Evolutionary conservation across 2,888 invertebrate species (phyloP), one percentile per base, ranked within the genome.

Genomic region (Hydrotaea cyrtoneurina): DNA sequence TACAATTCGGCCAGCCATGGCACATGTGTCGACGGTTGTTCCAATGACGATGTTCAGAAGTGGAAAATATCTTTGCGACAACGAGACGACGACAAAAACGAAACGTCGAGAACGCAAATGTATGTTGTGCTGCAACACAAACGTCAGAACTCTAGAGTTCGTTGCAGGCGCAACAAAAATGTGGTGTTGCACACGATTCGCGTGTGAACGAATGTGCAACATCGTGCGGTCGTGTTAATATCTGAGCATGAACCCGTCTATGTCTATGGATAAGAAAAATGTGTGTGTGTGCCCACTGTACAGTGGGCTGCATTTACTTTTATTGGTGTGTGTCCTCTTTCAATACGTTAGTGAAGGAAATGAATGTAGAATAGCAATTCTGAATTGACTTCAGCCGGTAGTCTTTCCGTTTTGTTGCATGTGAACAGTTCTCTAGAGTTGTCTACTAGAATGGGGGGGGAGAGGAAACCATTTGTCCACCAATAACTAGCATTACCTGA

Each of bases 31-130:
- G n/a, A n/a, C n/a, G n/a, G n/a, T n/a, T n/a, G n/a, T n/a, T n/a
- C n/a, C n/a, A n/a, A n/a, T n/a, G n/a, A 50, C 62, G 26, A 62
- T 21, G 36, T 31, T n/a, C 31, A 62, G 23, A 36, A 31, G 26
- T 26, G 31, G 31, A 62, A 62, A 62, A 62, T 7, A 31, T 31
- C 31, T 31, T 7, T 7, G 39, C 31, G 62, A 31, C 31, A 62
- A 62, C n/a, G 26, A 31, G 7, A 4, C 7, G 31, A 31, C 2
- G 2, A 11, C 31, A 36, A 62, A 10, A 62, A 62, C 31, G 31
- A 31, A 62, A 62, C 31, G 31, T 15, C 31, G 62, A 62, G 62
- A 62, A 62, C 50, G 50, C 13, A n/a, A 50, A 15, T n/a, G 15
- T 43, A 50, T 50, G 7, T 39, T 50, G 50, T 15, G 15, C 4